Evolutionary conservation across 2,888 invertebrate genomes (phyloP), one percentile per base, ranked within the genome.

Genomic region (Eristalinus sepulchralis): DNA sequence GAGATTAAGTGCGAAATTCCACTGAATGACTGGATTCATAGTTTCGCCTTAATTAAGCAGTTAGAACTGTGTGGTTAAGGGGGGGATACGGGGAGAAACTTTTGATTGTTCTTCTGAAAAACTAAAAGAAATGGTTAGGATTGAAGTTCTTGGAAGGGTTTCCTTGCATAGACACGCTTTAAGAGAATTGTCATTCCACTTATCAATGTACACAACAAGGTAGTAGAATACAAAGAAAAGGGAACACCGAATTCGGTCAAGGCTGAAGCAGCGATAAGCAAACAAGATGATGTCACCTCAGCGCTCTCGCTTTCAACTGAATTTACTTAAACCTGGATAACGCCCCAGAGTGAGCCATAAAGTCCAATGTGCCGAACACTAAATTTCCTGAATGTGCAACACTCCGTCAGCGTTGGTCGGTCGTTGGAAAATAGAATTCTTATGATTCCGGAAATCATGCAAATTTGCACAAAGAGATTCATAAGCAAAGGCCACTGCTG

Each of bases 371-470:
- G 27, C 27, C 27, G 2, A 60, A 60, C 22, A 31, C 47, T n/a
- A n/a, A 55, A 34, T 64, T 55, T 4, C 53, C 4, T 11, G 39
- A 66, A 59, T 39, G 63, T 39, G 36, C 57, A 57, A 10, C 22
- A 57, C 13, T 24, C 24, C 47, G 33, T 55, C 17, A 67, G 31
- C 33, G 33, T 22, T 24, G 20, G 5, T 64, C 34, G 57, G 22
- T 13, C 24, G 0, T 11, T 3, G 2, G 13, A 57, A 53, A 34
- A 53, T 53, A 53, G 24, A 75, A 66, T 66, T 57, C n/a, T 39
- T 13, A 71, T 57, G 20, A 75, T 66, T 66, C 39, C 27, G 34
- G 20, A 66, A 75, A 57, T 59, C 57, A 66, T 66, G 57, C 55
- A 66, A 75, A 66, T 75, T 57, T 39, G n/a, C 1, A 22, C 9